Base-by-base conservation (phyloP, 2,888 invertebrate species). In the Elaeidobius kamerunicus region DNA sequence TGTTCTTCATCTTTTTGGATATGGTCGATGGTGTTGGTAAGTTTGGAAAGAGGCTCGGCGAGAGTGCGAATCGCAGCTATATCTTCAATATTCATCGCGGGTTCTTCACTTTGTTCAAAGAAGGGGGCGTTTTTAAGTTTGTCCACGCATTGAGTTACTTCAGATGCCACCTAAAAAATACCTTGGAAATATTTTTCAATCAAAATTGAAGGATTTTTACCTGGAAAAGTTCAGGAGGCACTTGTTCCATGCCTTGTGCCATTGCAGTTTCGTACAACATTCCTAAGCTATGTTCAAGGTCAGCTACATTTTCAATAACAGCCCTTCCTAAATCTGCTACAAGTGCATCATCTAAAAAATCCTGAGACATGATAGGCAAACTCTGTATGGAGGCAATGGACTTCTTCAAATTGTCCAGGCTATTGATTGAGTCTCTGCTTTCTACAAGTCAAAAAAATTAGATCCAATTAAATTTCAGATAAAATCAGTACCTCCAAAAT, bases 131-230 rank as follows among this genome's bases (percentile, higher is more conserved):
- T 9, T 53, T 68, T 71, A 0, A 71, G 53, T 48, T 68, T 66
- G 48, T 70, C 69, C 2, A 72, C 63, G 38, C 65, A 63, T 40
- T 68, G 63, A 11, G 69, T 62, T 30, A 72, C 67, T 58, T 67
- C 66, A 2, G 67, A 59, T 5, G 70, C 68, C 43, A 65, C 64
- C 47, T 56, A n/a, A 30, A 38, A 23, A 35, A 35, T 19, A 28
- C 3, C 6, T 18, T 16, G 1, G 15, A 32, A 14, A 20, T 6
- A 20, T 11, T 5, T 19, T 23, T 1, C 9, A 11, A 1, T 14
- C 9, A 15, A 42, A 28, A 42, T 23, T 23, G 23, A 6, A 23
- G 23, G 6, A 19, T 18, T 27, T 15, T 23, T 39, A 53, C 52
- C 51, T 69, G 60, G 19, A 63, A 63, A 7, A 71, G 42, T 46